Percentiles rank a stretch among this genome's conserved stretches.
These are phyloP conservation scores for Agrotis segetum DNA, from an alignment of 2,888 invertebrate species.

Conservation along the genomic window DNA sequence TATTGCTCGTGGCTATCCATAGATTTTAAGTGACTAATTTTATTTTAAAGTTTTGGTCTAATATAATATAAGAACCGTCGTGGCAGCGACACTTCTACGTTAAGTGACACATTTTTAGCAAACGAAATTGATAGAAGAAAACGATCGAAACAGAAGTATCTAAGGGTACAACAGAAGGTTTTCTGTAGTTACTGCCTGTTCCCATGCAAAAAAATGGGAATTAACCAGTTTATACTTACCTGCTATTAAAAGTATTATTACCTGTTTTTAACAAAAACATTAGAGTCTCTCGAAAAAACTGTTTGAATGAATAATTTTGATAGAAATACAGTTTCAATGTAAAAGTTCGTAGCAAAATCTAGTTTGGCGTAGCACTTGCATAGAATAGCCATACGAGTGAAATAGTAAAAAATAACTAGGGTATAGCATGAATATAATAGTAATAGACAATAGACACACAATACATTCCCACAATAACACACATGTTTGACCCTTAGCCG, in stretches of 20 bases:
- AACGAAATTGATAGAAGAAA: not conserved
- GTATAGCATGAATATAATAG: not conserved
- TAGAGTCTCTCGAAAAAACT: not conserved
- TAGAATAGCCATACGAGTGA: not conserved
- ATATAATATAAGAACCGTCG: no score
- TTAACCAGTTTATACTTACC: no score
- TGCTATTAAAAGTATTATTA: not conserved
- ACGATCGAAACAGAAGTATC: not conserved
- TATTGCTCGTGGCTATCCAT: no score
- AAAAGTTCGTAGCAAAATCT: slow-evolving; percentile 5
- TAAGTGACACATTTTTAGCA: not conserved
- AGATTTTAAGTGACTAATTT: not conserved
- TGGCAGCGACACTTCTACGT: not conserved
- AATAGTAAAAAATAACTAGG: not conserved
- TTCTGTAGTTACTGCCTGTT: not conserved
- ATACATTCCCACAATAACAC: slow-evolving; percentile 12
- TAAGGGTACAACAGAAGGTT: not conserved
- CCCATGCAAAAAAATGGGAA: not conserved
- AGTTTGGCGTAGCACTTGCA: not conserved
- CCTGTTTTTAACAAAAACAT: not conserved
- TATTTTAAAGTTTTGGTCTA: no score
- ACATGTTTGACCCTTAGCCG: slow-evolving; percentile 13
- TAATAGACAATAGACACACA: slow-evolving; percentile 8
- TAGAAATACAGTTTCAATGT: not conserved
- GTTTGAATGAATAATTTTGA: not conserved